Conservation (phyloP, 2,113 vertebrate genomes). For the Tychaedon coryphoeus region DNA sequence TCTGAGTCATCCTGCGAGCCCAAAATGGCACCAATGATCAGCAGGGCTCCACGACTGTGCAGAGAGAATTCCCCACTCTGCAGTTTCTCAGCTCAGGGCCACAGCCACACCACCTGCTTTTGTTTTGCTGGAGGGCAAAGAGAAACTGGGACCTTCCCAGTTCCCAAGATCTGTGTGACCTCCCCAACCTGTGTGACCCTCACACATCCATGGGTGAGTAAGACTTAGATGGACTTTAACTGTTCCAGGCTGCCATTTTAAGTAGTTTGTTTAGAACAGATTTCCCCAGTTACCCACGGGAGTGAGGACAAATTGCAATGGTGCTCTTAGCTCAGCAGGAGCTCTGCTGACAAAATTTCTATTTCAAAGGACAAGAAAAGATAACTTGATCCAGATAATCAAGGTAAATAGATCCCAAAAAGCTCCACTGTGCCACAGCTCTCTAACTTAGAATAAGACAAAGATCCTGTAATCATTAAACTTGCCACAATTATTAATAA, state of each 20-base stretch:
- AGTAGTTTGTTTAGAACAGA: neutral
- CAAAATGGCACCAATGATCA: neutral
- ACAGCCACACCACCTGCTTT: neutral
- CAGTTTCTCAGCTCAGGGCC: neutral
- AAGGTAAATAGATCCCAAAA: neutral
- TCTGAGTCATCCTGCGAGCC: neutral
- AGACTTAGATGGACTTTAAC: neutral
- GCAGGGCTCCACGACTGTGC: fast-evolving
- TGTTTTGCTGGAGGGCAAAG: neutral
- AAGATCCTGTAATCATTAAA: neutral
- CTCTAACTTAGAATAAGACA: neutral
- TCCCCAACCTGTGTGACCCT: neutral
- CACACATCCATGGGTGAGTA: fast-evolving
- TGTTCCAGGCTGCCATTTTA: neutral
- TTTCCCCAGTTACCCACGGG: neutral
- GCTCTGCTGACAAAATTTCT: neutral
- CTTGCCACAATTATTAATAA: neutral
- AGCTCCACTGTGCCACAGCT: neutral
- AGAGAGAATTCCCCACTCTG: fast-evolving
- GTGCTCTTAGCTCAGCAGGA: neutral
- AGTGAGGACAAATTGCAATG: neutral
- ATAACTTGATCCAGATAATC: neutral
- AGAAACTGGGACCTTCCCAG: neutral
- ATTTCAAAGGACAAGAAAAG: neutral
- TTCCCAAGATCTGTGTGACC: neutral